Evolutionary conservation across 2,113 vertebrate species (phyloP).

Genomic region (Oreochromis spilurus): DNA sequence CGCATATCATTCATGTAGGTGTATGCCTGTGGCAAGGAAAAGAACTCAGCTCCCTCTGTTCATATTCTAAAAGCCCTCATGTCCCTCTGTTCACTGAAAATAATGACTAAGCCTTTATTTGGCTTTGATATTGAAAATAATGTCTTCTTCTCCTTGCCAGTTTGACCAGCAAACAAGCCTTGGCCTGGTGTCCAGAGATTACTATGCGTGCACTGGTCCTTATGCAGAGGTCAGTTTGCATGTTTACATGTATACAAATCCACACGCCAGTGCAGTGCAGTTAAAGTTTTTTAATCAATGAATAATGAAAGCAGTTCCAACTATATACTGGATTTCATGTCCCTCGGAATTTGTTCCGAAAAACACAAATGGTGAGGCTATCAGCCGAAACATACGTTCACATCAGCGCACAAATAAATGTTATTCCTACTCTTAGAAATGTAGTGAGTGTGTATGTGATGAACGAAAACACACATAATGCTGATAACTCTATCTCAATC

Average conservation of each 20-base stretch:
- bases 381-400: neutral
- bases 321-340: neutral
- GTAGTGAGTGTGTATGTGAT: neutral
- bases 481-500: slow-evolving; percentile 4
- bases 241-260: neutral
- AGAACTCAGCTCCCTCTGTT: neutral
- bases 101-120: neutral
- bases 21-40: neutral
- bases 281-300: neutral
- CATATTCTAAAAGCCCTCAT: neutral
- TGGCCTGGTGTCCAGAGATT: slow-evolving; percentile 88
- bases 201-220: slow-evolving; percentile 83
- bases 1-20: slow-evolving; percentile 93
- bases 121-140: neutral
- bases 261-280: neutral
- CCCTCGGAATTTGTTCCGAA: neutral
- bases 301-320: neutral
- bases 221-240: slow-evolving; percentile 80
- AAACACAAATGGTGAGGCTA: neutral
- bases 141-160: slow-evolving; percentile 59
- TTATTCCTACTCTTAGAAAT: neutral
- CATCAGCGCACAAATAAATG: neutral
- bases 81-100: neutral
- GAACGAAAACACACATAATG: neutral
- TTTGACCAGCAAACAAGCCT: slow-evolving; percentile 87